Conservation (phyloP, 2,113 vertebrate genomes). For the Cisticola juncidis region DNA sequence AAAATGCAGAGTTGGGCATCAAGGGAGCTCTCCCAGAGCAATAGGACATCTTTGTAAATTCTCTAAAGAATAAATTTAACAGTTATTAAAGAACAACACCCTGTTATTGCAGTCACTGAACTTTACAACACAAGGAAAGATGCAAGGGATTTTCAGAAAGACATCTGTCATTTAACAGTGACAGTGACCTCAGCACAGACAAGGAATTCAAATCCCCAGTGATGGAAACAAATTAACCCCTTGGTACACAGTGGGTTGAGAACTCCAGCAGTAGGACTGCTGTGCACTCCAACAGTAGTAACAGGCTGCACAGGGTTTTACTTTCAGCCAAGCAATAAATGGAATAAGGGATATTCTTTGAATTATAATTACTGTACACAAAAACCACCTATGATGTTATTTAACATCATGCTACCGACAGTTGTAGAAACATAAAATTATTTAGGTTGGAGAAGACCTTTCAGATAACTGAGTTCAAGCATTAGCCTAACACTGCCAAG, state of each 20-base stretch:
- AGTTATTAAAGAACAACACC: conserved; percentile 87
- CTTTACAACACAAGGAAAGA: conserved; percentile 86
- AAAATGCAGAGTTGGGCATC: conserved; percentile 75
- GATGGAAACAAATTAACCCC: conserved; percentile 72
- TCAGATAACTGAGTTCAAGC: background rate
- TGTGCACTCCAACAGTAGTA: background rate
- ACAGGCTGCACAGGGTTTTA: background rate
- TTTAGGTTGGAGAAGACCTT: background rate
- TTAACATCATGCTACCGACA: background rate
- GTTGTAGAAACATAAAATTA: background rate
- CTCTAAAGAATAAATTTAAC: conserved; percentile 89
- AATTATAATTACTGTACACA: background rate
- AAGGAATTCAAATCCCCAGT: conserved; percentile 80
- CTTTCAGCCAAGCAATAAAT: background rate
- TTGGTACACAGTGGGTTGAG: background rate
- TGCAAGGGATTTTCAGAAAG: conserved; percentile 88
- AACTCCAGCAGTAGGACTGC: background rate
- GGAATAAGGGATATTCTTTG: background rate
- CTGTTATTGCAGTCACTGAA: conserved; percentile 78
- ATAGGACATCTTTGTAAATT: conserved; percentile 75
- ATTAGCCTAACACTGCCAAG: background rate
- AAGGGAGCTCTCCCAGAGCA: conserved; percentile 75
- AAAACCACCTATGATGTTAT: background rate
- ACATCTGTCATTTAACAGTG: conserved; percentile 93
- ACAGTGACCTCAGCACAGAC: conserved; percentile 87